A percentile compares a stretch with the other conserved stretches of the same genome.
Conservation (phyloP, 2,113 vertebrate species). For the Rhinoderma darwinii region DNA sequence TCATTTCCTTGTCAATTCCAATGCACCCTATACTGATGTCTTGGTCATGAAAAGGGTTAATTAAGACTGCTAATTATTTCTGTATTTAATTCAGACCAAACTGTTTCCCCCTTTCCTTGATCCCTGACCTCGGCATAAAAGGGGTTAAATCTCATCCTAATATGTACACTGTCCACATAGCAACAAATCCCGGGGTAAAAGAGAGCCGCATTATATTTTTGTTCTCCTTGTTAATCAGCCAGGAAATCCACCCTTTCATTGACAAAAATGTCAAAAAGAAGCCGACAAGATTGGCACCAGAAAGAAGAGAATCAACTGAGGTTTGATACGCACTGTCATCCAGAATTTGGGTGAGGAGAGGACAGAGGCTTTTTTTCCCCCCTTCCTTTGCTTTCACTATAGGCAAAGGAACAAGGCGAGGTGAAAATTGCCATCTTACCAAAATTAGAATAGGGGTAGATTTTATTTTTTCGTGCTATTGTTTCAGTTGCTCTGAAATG, state of each 20-base stretch:
- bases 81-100: constrained; percentile 7
- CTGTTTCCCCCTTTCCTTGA: constrained; percentile 13
- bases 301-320: constrained; percentile 97
- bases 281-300: constrained; percentile 99
- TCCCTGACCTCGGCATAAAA: constrained; percentile 34
- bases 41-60: constrained; percentile 8
- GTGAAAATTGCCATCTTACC: constrained; percentile 76
- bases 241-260: constrained; percentile 99
- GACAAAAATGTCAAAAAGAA: constrained; percentile 99
- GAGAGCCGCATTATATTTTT: constrained; percentile 54
- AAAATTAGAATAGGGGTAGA: constrained; percentile 80
- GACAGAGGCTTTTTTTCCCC: constrained; percentile 97
- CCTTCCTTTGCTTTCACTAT: constrained; percentile 90
- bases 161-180: constrained; percentile 53
- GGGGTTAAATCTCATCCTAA: constrained; percentile 45
- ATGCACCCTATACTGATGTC: neutral
- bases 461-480: constrained; percentile 82
- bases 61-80: constrained; percentile 41
- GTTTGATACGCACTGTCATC: constrained; percentile 99
- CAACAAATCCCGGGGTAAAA: constrained; percentile 57
- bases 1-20: neutral
- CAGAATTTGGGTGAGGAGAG: constrained; percentile 98
- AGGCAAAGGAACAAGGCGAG: constrained; percentile 83
- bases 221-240: constrained; percentile 67
- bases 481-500: constrained; percentile 87